phyloP scores from a whole-genome alignment of 1,140 invertebrate species.

The Aphidius gifuensis region DNA sequence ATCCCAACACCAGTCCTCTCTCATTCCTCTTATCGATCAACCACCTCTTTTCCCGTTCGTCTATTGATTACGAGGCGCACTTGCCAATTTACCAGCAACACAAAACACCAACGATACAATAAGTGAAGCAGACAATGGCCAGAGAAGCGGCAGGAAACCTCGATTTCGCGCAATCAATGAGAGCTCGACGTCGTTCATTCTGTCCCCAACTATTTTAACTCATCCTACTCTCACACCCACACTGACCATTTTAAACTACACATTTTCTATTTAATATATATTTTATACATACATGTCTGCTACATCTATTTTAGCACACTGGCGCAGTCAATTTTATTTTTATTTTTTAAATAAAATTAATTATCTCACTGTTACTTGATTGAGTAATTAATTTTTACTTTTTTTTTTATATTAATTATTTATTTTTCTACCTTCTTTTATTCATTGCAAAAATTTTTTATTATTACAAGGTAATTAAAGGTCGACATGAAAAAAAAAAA shows the following conservation, averaged over 20 bases:
- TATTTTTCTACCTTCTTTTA: conserved; percentile 22
- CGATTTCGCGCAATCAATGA: conserved; percentile 42
- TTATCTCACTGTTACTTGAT: too few relatives aligned
- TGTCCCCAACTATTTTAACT: conserved; percentile 31
- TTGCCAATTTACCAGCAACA: conserved; percentile 42
- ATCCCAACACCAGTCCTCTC: not conserved
- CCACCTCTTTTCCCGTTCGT: conserved; percentile 20
- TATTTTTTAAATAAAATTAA: too few relatives aligned
- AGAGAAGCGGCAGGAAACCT: conserved; percentile 35
- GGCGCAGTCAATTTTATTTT: too few relatives aligned
- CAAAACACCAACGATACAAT: conserved; percentile 26
- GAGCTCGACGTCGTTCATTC: conserved; percentile 27
- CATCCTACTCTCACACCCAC: not conserved
- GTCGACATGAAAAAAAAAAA: not conserved
- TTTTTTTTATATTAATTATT: conserved; percentile 4
- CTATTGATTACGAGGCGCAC: conserved; percentile 42
- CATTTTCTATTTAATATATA: too few relatives aligned
- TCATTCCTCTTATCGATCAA: conserved; percentile 1
- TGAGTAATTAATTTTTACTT: conserved; percentile 19
- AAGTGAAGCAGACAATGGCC: conserved; percentile 29
- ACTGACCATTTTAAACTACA: too few relatives aligned
- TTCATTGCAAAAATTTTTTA: conserved; percentile 2
- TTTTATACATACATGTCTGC: too few relatives aligned
- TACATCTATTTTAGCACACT: too few relatives aligned
- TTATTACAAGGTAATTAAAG: conserved; percentile 23